Percentiles rank a stretch among this genome's conserved stretches.
Evolutionary conservation across 2,888 invertebrate species (phyloP).

Genomic region (Agrochola macilenta): DNA sequence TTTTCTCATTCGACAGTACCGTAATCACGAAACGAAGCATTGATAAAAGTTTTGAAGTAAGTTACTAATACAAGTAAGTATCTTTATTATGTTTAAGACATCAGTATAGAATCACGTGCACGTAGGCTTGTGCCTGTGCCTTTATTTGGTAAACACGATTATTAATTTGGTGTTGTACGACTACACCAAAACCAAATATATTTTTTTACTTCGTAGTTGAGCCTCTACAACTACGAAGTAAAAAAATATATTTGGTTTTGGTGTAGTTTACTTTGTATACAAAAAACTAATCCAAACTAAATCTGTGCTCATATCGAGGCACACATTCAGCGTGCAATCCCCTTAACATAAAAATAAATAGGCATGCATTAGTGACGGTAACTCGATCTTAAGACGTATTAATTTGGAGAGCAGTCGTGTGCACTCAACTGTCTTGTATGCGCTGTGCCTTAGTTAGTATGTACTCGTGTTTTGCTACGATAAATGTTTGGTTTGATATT

Average conservation of each 20-base stretch:
- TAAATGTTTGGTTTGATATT: conserved; percentile 48
- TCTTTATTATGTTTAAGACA: background rate
- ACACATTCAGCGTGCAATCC: conserved; percentile 47
- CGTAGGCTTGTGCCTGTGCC: background rate
- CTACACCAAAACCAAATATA: too few species aligned
- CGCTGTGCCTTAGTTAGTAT: conserved; percentile 42
- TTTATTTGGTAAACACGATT: background rate
- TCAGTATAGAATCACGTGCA: background rate
- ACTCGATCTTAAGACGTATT: conserved; percentile 74
- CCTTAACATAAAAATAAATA: conserved; percentile 70
- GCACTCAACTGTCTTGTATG: conserved; percentile 55
- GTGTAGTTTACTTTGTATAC: background rate
- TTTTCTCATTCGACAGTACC: background rate
- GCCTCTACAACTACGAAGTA: background rate
- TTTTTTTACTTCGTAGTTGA: too few species aligned
- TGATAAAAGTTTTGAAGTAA: background rate
- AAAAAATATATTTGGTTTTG: background rate
- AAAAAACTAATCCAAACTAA: background rate
- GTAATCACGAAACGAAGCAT: background rate
- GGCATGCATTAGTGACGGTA: conserved; percentile 73
- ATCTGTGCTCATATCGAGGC: background rate
- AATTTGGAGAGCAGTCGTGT: conserved; percentile 71
- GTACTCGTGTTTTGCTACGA: conserved; percentile 23
- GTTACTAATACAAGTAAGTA: background rate
- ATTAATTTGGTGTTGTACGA: background rate